Evolutionary conservation across 2,797 vertebrate genomes (phyloP).

Genomic region (Channa striata): DNA sequence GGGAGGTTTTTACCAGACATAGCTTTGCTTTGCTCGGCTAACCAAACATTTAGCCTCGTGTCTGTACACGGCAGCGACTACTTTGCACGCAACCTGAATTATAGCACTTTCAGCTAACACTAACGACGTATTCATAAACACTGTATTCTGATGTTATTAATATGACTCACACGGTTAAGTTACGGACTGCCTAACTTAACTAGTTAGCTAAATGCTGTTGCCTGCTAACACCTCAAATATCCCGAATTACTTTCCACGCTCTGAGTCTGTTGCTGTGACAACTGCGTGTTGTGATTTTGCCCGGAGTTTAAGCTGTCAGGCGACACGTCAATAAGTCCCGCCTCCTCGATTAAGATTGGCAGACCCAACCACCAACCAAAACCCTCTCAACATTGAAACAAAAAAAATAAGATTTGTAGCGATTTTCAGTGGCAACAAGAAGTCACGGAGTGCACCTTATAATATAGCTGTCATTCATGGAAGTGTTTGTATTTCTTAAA

Average conservation of each 20-base stretch:
- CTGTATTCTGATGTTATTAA: not conserved
- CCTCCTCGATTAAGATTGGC: slow-evolving; percentile 9
- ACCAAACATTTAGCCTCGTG: slow-evolving; percentile 2
- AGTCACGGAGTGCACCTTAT: too few species aligned
- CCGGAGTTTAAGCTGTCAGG: not conserved
- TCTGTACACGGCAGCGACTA: not conserved
- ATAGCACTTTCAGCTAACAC: not conserved
- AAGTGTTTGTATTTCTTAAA: too few species aligned
- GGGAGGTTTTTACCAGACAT: slow-evolving; percentile 82
- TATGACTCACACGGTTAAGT: not conserved
- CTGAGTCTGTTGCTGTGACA: slow-evolving; percentile 53
- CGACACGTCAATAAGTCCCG: not conserved
- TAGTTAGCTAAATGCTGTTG: not conserved
- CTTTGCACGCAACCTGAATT: not conserved
- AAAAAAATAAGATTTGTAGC: too few species aligned
- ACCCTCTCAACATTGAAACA: not conserved
- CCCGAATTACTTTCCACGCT: not conserved
- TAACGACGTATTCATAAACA: not conserved
- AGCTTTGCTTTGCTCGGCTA: not conserved
- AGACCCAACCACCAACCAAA: slow-evolving; percentile 9
- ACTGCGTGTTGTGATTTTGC: slow-evolving; percentile 4
- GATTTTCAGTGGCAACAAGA: too few species aligned
- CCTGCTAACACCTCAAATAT: not conserved
- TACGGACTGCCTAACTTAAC: not conserved
- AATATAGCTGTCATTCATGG: too few species aligned